Base-by-base conservation (phyloP, 2,113 vertebrate species). In the Condylura cristata region DNA sequence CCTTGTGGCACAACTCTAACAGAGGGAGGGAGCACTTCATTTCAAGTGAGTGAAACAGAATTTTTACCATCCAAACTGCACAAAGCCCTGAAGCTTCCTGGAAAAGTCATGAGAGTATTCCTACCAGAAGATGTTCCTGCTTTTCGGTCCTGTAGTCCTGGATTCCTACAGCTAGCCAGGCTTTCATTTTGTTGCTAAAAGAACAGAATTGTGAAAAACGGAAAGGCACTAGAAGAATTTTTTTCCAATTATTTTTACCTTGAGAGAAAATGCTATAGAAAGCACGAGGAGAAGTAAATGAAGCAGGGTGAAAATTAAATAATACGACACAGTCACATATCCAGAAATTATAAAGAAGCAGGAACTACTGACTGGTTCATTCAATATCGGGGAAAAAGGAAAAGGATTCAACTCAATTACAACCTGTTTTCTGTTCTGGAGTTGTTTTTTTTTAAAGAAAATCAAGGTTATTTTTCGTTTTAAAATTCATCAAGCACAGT, bases 161-260 rank as follows among this genome's bases (percentile, higher is more conserved):
- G 51, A 48, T 48, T 68, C 53, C 53, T 65, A 46, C 6, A 24
- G 32, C 71, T 82, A 89, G 74, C 12, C 26, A 81, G 48, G 41
- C 56, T 89, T 86, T 41, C 41, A 32, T 48, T 90, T 18, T 85
- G 53, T 56, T 68, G 41, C 78, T 75, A 22, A 26, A 92, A 87
- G 66, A 48, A 60, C 39, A 71, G 32, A 96, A 65, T 3, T 84
- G 41, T 41, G n/a, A 53, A 80, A 92, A 81, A 79, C 6, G 20
- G 34, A 83, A 70, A 84, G 28, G 70, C 1, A 46, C 22, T 93
- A 93, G 53, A 5, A 76, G 30, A 68, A 41, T 16, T 48, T 91
- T 71, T 86, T 95, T 87, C n/a, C 44, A 61, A 53, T 65, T 68
- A 91, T 87, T 90, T 82, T 83, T 87, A 93, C 12, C 51, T 12